Evolutionary conservation across 2,797 vertebrate genomes (phyloP).

Genomic region (Rousettus madagascariensis): DNA sequence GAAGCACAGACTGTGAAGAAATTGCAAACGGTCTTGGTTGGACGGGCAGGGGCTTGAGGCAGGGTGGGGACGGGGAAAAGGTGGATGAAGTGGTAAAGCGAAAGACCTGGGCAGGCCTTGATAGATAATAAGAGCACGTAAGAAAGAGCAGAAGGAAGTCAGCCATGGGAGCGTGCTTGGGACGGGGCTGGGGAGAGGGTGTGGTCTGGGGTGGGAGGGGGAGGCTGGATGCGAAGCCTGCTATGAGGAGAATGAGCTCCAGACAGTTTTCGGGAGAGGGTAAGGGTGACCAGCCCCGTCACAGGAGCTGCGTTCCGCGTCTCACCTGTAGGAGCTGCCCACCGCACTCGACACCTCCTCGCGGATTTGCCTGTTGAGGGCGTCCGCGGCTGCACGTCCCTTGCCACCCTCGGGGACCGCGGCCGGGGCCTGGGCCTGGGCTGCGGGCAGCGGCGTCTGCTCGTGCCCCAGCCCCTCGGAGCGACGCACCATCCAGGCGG

Average conservation of each 20-base stretch:
- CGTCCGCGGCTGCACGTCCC: conserved; percentile 91
- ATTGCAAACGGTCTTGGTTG: neutral
- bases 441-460: conserved; percentile 62
- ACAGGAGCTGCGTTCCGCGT: neutral
- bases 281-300: neutral
- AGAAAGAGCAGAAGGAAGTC: neutral
- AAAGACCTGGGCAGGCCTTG: neutral
- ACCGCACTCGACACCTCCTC: conserved; percentile 87
- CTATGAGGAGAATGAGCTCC: neutral
- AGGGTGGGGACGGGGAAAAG: neutral
- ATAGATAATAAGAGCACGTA: neutral
- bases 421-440: conserved; percentile 26
- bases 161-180: neutral
- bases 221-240: neutral
- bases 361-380: conserved; percentile 95
- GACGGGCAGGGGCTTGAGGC: neutral
- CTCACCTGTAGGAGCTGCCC: conserved; percentile 95
- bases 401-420: conserved; percentile 80
- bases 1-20: neutral
- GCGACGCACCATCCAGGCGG: conserved; percentile 64
- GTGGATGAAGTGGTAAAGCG: neutral
- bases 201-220: neutral
- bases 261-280: neutral
- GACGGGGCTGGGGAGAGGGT: neutral
- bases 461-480: conserved; percentile 50